Percentiles rank a stretch among this genome's conserved stretches.
These are phyloP conservation scores for Tonatia bakeri DNA, from an alignment of 2,113 vertebrate species.

Conservation along the genomic window DNA sequence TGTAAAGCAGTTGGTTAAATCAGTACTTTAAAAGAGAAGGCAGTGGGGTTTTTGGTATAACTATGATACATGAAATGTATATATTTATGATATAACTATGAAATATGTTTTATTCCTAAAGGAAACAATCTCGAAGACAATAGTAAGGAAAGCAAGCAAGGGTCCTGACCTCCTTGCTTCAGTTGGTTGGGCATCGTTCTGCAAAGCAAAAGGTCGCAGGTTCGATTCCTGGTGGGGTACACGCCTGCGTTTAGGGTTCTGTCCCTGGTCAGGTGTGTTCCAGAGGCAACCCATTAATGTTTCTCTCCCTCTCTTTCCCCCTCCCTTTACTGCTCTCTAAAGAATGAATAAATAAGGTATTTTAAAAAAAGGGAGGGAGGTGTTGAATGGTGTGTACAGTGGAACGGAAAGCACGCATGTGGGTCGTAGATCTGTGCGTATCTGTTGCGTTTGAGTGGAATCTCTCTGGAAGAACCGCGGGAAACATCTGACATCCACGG, in stretches of 20 bases:
- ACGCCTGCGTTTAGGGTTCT: no score
- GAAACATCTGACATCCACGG: not conserved
- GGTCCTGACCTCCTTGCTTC: no score
- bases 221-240: no score
- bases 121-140: not conserved
- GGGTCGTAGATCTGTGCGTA: rapidly evolving
- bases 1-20: not conserved
- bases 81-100: not conserved
- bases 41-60: not conserved
- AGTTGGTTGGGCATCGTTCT: no score
- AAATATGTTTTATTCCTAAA: not conserved
- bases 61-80: not conserved
- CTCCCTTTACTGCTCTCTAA: no score
- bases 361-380: not conserved
- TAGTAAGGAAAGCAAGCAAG: not conserved
- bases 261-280: no score
- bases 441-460: not conserved
- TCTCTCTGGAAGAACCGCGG: not conserved
- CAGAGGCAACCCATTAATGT: no score
- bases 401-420: not conserved
- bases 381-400: not conserved
- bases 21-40: not conserved
- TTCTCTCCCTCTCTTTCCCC: no score
- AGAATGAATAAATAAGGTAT: no score
- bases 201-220: no score